Conservation (phyloP, 2,797 vertebrate species). For the Lutjanus campechanus region DNA sequence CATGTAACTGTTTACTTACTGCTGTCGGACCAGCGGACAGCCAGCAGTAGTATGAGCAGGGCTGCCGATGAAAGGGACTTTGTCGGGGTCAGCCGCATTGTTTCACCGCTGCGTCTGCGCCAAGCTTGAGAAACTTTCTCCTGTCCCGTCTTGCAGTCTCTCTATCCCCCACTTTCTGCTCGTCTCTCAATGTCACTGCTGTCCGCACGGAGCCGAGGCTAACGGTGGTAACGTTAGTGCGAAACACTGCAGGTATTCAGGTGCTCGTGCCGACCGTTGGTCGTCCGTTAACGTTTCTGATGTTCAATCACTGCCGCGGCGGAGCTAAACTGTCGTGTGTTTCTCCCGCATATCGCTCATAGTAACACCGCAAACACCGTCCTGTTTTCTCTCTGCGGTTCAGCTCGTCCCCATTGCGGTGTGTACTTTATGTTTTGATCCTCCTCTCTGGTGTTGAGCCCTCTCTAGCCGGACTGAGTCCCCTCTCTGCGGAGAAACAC, state of each 20-base stretch:
- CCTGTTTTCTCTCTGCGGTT: constrained; percentile 25
- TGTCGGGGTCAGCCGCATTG: constrained; percentile 81
- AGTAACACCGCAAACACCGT: constrained; percentile 2
- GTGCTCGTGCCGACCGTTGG: constrained; percentile 49
- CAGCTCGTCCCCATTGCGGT: constrained; percentile 68
- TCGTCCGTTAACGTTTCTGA: constrained; percentile 27
- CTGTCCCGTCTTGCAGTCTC: constrained; percentile 29
- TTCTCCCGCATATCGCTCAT: constrained; percentile 34
- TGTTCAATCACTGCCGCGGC: constrained; percentile 39
- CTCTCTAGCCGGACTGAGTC: constrained; percentile 27
- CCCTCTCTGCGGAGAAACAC: constrained; percentile 47
- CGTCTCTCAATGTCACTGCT: background rate
- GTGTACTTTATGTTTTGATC: background rate
- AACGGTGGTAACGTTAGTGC: constrained; percentile 27
- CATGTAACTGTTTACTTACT: constrained; percentile 83
- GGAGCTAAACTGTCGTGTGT: constrained; percentile 31
- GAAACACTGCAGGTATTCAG: constrained; percentile 74
- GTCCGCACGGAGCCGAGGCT: constrained; percentile 40
- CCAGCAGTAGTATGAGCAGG: constrained; percentile 82
- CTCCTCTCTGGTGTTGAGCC: constrained; percentile 4
- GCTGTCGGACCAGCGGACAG: constrained; percentile 74
- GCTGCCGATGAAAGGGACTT: constrained; percentile 70
- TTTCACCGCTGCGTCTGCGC: constrained; percentile 67
- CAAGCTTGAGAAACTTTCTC: constrained; percentile 72
- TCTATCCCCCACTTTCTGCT: background rate